Percentiles rank a stretch among this genome's conserved stretches.
Conservation (phyloP, 2,113 vertebrate genomes). For the Glareola pratincola region DNA sequence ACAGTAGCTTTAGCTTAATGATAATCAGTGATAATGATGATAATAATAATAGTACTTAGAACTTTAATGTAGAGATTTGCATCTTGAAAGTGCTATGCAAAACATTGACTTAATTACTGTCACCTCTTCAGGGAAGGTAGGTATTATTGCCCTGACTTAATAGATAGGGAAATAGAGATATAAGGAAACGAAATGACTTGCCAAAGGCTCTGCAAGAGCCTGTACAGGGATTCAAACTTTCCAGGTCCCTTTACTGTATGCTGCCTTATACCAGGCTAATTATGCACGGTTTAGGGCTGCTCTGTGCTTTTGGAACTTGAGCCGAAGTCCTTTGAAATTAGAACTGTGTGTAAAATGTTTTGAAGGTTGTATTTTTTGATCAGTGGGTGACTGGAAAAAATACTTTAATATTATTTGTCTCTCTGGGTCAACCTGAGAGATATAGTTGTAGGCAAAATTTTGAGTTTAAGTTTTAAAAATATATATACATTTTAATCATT, state of each 20-base stretch:
- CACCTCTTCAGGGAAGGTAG: constrained; percentile 57
- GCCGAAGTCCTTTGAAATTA: constrained; percentile 4
- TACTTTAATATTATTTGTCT: neutral
- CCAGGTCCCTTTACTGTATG: neutral
- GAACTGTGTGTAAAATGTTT: neutral
- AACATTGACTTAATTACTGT: constrained; percentile 70
- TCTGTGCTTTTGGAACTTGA: constrained; percentile 35
- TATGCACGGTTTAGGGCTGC: neutral
- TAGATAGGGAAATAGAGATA: constrained; percentile 52
- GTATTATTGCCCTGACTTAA: constrained; percentile 51
- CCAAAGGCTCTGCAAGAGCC: constrained; percentile 18
- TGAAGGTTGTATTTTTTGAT: neutral
- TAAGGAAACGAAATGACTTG: constrained; percentile 40
- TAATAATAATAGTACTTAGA: constrained; percentile 58
- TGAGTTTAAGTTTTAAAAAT: neutral
- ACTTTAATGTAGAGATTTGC: constrained; percentile 62
- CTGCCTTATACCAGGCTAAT: neutral
- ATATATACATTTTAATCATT: neutral
- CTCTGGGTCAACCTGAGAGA: neutral
- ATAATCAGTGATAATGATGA: constrained; percentile 58
- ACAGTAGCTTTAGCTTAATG: constrained; percentile 48
- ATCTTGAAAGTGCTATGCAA: constrained; percentile 65
- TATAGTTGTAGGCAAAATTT: neutral
- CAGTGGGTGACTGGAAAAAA: neutral
- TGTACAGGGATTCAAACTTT: constrained; percentile 44